Conservation (phyloP, 2,797 vertebrate genomes). For the Myioborus miniatus region DNA sequence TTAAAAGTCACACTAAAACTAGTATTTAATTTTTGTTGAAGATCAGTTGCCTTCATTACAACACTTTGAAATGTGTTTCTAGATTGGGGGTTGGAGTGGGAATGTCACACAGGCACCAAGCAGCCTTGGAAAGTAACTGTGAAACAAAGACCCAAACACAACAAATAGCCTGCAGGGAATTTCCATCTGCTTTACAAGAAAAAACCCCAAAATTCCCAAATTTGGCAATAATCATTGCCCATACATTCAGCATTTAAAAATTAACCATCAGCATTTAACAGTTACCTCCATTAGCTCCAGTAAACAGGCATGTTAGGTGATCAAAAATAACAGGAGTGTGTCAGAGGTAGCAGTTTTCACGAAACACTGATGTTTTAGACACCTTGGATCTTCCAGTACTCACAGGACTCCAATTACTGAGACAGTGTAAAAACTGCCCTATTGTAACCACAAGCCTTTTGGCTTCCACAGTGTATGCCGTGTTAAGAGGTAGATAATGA, state of each 20-base stretch:
- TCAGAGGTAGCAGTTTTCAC: background rate
- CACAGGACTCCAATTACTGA: background rate
- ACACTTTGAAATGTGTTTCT: background rate
- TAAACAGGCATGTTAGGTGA: background rate
- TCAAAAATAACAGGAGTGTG: background rate
- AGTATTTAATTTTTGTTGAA: background rate
- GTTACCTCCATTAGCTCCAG: background rate
- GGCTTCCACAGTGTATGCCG: background rate
- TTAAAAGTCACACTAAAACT: background rate
- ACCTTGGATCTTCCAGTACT: background rate
- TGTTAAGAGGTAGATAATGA: background rate
- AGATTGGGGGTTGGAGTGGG: background rate
- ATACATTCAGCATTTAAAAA: background rate
- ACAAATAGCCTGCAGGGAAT: background rate
- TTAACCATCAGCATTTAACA: background rate
- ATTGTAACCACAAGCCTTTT: rapidly evolving
- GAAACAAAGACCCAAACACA: background rate
- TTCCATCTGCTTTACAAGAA: background rate
- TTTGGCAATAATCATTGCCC: background rate
- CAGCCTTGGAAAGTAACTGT: background rate
- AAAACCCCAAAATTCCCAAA: no score
- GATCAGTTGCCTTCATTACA: background rate
- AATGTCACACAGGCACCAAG: background rate
- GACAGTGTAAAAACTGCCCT: background rate
- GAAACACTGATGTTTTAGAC: background rate